These are phyloP conservation scores for Lingula anatina DNA, from an alignment of 2,888 invertebrate species.

Conservation along the genomic window DNA sequence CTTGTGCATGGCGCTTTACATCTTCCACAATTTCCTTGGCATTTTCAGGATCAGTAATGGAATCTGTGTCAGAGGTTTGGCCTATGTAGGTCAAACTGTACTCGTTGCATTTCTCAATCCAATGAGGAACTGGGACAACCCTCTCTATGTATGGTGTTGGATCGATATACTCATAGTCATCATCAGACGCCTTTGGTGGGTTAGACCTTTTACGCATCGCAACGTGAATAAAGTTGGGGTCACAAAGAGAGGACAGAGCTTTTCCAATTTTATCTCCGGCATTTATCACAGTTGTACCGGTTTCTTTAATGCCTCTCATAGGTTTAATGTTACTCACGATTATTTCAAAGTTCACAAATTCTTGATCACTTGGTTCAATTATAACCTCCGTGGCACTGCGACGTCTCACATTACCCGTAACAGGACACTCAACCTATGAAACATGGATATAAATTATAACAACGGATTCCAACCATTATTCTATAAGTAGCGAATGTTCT, in stretches of 20 bases:
- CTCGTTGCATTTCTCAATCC: slow-evolving; percentile 24
- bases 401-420: slow-evolving; percentile 8
- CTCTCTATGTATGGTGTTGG: slow-evolving; percentile 21
- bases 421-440: slow-evolving; percentile 11
- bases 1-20: neutral
- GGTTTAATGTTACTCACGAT: slow-evolving; percentile 19
- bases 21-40: slow-evolving; percentile 3
- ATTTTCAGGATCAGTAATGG: slow-evolving; percentile 1
- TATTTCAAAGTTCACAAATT: slow-evolving; percentile 17
- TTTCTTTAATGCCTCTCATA: neutral
- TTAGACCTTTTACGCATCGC: slow-evolving; percentile 12
- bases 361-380: slow-evolving; percentile 15
- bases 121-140: slow-evolving; percentile 18
- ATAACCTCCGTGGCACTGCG: slow-evolving; percentile 6
- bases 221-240: slow-evolving; percentile 17
- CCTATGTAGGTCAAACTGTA: slow-evolving; percentile 16
- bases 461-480: too few relatives aligned
- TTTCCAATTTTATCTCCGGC: slow-evolving; percentile 8
- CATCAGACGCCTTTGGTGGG: neutral
- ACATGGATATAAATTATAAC: too few relatives aligned
- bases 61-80: slow-evolving; percentile 9
- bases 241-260: slow-evolving; percentile 7
- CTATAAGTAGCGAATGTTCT: too few relatives aligned
- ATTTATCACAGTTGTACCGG: slow-evolving; percentile 1
- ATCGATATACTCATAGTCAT: slow-evolving; percentile 19